Percentiles rank a stretch among this genome's conserved stretches.
phyloP scores from a whole-genome alignment of 2,888 invertebrate species.

The Gastracanthus pulcherrimus region DNA sequence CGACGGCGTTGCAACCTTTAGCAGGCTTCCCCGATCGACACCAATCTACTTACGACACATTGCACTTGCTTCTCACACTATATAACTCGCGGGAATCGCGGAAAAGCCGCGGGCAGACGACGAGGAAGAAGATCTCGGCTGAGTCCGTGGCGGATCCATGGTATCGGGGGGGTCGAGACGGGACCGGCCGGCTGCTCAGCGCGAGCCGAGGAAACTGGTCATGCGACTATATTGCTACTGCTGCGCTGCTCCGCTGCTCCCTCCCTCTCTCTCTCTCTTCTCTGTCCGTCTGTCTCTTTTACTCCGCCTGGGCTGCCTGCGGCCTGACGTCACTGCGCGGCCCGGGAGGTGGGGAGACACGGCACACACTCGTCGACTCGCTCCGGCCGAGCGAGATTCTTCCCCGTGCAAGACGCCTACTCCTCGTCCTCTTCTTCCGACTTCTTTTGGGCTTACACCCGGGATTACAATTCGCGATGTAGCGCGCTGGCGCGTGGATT shows the following conservation, averaged over 20 bases:
- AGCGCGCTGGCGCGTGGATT: background rate
- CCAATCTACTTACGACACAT: conserved; percentile 18
- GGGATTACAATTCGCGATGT: too few relatives aligned
- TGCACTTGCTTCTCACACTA: background rate
- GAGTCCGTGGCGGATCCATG: background rate
- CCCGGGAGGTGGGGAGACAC: background rate
- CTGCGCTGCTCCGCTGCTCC: background rate
- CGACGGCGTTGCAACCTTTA: background rate
- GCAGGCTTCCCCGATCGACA: conserved; percentile 29
- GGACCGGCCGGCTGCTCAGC: conserved; percentile 60
- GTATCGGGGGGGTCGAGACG: background rate
- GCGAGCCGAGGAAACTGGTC: conserved; percentile 67
- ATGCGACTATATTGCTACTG: conserved; percentile 63
- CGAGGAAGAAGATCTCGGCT: background rate
- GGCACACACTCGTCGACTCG: background rate
- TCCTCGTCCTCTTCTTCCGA: too few relatives aligned
- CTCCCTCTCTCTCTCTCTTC: conserved; percentile 37
- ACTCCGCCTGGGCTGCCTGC: too few relatives aligned
- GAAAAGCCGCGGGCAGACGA: background rate
- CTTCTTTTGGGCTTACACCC: too few relatives aligned
- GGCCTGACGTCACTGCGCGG: background rate
- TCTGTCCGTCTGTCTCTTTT: conserved; percentile 32
- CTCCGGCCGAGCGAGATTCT: too few relatives aligned
- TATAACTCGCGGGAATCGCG: background rate
- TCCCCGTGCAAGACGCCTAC: too few relatives aligned